Evolutionary conservation across 2,113 vertebrate genomes (phyloP).

Genomic region (Myotis davidii): DNA sequence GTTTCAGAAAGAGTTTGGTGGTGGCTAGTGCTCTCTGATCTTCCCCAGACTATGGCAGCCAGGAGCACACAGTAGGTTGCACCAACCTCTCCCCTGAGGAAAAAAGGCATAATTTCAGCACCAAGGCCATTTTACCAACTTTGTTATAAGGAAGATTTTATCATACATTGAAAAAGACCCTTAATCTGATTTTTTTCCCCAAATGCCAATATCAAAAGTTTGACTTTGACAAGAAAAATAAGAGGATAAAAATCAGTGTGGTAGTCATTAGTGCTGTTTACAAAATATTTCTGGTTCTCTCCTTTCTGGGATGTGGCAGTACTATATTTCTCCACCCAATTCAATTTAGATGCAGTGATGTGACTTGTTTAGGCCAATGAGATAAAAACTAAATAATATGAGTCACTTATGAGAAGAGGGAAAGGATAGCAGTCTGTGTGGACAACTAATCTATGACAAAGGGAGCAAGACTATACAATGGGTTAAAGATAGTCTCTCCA

Average conservation of each 20-base stretch:
- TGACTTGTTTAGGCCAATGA: not conserved
- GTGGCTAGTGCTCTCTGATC: not conserved
- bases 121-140: not conserved
- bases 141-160: not conserved
- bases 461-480: not conserved
- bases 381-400: not conserved
- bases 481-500: not conserved
- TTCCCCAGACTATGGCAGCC: fast-evolving
- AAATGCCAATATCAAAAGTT: not conserved
- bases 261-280: not conserved
- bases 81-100: not conserved
- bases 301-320: not conserved
- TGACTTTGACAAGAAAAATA: not conserved
- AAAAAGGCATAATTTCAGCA: not conserved
- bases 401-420: not conserved
- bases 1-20: not conserved
- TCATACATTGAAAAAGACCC: not conserved
- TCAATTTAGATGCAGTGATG: not conserved
- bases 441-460: not conserved
- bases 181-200: not conserved
- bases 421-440: not conserved
- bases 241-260: not conserved
- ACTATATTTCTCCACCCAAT: not conserved
- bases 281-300: not conserved
- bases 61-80: not conserved